Evolutionary conservation across 1,140 invertebrate genomes (phyloP).

Genomic region (Eufriesea mexicana): DNA sequence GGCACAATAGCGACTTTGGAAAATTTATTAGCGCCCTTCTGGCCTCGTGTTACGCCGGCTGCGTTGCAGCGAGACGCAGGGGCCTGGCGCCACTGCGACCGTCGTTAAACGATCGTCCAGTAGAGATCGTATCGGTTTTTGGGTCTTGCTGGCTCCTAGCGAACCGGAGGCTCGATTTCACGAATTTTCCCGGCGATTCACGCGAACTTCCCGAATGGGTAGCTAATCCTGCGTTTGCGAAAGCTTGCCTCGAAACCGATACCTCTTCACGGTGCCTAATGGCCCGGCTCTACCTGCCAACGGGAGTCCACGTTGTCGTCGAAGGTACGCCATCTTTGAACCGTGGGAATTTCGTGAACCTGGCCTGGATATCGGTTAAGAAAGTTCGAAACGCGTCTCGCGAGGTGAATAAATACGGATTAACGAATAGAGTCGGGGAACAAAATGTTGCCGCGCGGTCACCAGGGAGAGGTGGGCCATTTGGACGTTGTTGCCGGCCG

Average conservation of each 20-base stretch:
- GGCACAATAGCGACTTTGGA: conserved; percentile 50
- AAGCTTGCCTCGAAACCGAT: conserved; percentile 34
- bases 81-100: conserved; percentile 74
- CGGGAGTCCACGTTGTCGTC: too few species aligned
- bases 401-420: conserved; percentile 65
- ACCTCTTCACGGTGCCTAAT: neutral
- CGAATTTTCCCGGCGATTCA: conserved; percentile 66
- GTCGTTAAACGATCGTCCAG: conserved; percentile 80
- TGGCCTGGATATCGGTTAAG: conserved; percentile 48
- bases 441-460: conserved; percentile 53
- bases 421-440: conserved; percentile 61
- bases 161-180: conserved; percentile 60
- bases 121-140: conserved; percentile 73
- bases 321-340: neutral
- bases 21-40: conserved; percentile 63
- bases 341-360: too few species aligned
- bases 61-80: conserved; percentile 13
- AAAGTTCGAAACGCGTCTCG: conserved; percentile 56
- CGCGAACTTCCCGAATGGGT: neutral
- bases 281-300: neutral
- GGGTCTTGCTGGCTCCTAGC: conserved; percentile 13
- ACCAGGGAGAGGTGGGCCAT: conserved; percentile 61
- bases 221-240: conserved; percentile 12
- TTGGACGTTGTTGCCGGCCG: conserved; percentile 68
- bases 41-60: conserved; percentile 40